Percentiles rank a stretch among this genome's conserved stretches.
phyloP scores from a whole-genome alignment of 2,113 vertebrate genomes.

The Phylloscopus whistleri region DNA sequence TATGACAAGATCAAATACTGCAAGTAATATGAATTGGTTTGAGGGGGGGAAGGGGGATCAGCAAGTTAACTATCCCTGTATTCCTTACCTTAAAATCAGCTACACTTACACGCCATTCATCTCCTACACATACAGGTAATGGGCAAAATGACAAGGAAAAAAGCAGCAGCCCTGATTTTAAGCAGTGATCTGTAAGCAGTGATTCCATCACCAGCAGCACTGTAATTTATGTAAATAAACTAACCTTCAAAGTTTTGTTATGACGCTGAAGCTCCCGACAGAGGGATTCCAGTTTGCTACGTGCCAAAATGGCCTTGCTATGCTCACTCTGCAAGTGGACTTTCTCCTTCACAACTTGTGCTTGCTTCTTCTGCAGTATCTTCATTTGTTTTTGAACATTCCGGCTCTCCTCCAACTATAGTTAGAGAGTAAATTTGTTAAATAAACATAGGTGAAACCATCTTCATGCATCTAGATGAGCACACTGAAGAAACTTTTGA shows the following conservation, averaged over 20 bases:
- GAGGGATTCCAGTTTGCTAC: constrained; percentile 97
- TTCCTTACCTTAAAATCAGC: neutral
- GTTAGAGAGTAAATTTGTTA: constrained; percentile 36
- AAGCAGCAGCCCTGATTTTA: neutral
- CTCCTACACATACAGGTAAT: neutral
- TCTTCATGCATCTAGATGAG: neutral
- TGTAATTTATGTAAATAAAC: neutral
- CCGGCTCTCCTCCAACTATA: constrained; percentile 93
- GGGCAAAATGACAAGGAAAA: neutral
- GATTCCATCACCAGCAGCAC: neutral
- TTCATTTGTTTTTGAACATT: constrained; percentile 97
- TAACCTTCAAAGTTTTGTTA: constrained; percentile 97
- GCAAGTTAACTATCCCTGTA: neutral
- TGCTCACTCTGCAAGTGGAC: constrained; percentile 95
- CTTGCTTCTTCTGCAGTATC: constrained; percentile 94
- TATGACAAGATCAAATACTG: neutral
- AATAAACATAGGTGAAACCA: neutral
- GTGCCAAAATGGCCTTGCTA: constrained; percentile 95
- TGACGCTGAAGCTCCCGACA: constrained; percentile 97
- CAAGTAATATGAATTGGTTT: neutral
- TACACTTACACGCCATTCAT: neutral
- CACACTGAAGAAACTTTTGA: neutral
- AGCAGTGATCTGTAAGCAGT: neutral
- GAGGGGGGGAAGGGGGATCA: fast-evolving
- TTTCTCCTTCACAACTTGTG: constrained; percentile 95